A percentile compares a stretch with the other conserved stretches of the same genome.
Evolutionary conservation across 2,797 vertebrate genomes (phyloP).

Genomic region (Gymnoscopelus microlampas): DNA sequence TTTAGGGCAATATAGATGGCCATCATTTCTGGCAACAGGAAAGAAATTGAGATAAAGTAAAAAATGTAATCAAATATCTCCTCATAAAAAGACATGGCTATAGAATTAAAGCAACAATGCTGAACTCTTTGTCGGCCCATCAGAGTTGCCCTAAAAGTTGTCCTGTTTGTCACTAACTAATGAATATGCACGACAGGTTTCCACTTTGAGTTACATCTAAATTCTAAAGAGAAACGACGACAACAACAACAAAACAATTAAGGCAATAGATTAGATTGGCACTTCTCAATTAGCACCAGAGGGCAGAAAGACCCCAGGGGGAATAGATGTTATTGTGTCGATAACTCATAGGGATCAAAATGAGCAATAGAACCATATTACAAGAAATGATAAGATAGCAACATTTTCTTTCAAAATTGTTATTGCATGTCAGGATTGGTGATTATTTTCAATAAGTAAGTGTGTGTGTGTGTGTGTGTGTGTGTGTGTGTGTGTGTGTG

Average conservation of each 20-base stretch:
- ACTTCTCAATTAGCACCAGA: conserved; percentile 44
- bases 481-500: background rate
- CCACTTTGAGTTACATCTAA: conserved; percentile 28
- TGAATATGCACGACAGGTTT: conserved; percentile 10
- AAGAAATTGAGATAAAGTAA: too few relatives aligned
- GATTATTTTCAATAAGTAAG: background rate
- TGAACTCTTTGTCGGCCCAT: background rate
- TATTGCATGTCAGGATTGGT: background rate
- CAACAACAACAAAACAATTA: conserved; percentile 6
- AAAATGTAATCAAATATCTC: too few relatives aligned
- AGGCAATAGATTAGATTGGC: conserved; percentile 20
- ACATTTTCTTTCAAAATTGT: background rate
- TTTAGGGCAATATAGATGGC: too few relatives aligned
- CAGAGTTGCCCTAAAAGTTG: conserved; percentile 15
- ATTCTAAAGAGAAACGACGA: conserved; percentile 16
- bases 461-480: background rate
- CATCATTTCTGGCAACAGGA: too few relatives aligned
- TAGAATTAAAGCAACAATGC: conserved; percentile 11
- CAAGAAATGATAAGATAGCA: background rate
- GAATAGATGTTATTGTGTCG: conserved; percentile 13
- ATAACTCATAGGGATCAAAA: background rate
- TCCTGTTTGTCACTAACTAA: conserved; percentile 28
- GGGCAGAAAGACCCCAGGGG: conserved; percentile 10
- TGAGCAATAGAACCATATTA: background rate
- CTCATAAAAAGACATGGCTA: conserved; percentile 10